Evolutionary conservation across 2,113 vertebrate genomes (phyloP).

Genomic region (Grallaria varia): DNA sequence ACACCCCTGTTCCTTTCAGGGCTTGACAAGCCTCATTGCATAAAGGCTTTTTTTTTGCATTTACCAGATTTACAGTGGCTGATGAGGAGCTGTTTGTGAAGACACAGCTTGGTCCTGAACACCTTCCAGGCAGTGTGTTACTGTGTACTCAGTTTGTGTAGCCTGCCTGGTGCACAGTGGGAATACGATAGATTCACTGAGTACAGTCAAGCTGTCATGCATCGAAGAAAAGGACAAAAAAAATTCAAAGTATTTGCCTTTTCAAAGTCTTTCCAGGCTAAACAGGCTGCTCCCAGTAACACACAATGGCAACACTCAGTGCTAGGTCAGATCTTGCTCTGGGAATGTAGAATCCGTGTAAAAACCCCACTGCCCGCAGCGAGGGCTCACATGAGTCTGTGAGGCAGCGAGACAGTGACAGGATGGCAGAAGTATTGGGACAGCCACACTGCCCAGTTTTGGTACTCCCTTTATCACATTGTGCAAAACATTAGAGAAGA

Average conservation of each 20-base stretch:
- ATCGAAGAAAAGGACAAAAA: background rate
- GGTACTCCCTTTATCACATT: background rate
- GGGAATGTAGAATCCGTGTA: background rate
- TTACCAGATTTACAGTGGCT: background rate
- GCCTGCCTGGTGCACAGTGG: background rate
- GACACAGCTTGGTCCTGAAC: background rate
- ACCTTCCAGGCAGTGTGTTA: background rate
- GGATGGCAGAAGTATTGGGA: accelerated
- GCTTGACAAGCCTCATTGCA: background rate
- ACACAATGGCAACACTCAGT: accelerated
- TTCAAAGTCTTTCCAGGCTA: background rate
- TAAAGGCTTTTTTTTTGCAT: background rate
- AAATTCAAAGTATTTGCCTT: background rate
- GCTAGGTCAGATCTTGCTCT: background rate
- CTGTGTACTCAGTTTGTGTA: background rate
- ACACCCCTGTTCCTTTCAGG: background rate
- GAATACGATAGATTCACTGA: background rate
- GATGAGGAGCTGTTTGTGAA: background rate
- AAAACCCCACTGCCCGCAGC: accelerated
- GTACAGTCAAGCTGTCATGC: background rate
- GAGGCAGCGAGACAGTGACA: background rate
- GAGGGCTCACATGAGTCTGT: background rate
- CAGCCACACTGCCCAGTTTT: background rate
- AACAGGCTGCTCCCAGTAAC: background rate
- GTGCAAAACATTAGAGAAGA: background rate